These are phyloP conservation scores for Lagorchestes hirsutus DNA, from an alignment of 2,797 vertebrate species.

Conservation along the genomic window DNA sequence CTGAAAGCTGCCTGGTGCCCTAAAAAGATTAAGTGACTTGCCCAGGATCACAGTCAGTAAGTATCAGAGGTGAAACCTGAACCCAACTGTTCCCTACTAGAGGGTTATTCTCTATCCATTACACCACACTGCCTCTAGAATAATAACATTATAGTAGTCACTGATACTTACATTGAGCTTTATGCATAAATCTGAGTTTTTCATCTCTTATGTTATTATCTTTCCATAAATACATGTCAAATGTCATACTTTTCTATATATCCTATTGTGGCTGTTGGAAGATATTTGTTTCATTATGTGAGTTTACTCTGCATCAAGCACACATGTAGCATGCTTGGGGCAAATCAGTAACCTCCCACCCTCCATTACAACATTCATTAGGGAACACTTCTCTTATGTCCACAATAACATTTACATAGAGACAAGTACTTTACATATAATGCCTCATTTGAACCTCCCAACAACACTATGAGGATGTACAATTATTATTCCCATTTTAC, in stretches of 20 bases:
- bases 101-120: too few species aligned
- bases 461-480: background rate
- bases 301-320: background rate
- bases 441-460: background rate
- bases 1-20: background rate
- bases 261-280: background rate
- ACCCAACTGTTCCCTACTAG: background rate
- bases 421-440: background rate
- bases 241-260: background rate
- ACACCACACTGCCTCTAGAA: background rate
- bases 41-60: background rate
- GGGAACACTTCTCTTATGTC: background rate
- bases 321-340: background rate
- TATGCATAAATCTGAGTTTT: background rate
- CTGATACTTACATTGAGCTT: background rate
- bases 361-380: background rate
- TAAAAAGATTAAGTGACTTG: background rate
- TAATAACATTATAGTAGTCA: background rate
- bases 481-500: background rate
- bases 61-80: background rate
- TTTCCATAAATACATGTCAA: background rate
- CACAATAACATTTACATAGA: background rate
- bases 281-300: background rate
- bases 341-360: background rate
- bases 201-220: background rate